Conservation (phyloP, 2,797 vertebrate genomes). For the Malurus splendens region DNA sequence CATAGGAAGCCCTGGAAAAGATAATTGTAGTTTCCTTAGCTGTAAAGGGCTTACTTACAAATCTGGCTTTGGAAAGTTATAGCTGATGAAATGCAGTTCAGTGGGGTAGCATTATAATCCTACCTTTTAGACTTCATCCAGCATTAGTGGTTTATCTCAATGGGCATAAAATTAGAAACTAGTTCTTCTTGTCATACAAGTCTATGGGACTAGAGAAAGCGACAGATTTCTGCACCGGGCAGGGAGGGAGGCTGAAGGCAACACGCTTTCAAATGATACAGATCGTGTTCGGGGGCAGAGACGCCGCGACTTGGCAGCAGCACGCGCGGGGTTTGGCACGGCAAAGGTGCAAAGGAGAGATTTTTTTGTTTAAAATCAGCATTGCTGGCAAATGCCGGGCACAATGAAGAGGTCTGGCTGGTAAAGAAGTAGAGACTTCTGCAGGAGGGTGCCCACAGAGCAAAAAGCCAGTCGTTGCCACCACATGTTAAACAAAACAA, state of each 20-base stretch:
- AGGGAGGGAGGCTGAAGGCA: constrained; percentile 44
- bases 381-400: background rate
- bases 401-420: background rate
- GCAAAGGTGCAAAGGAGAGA: constrained; percentile 27
- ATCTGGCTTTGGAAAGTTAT: constrained; percentile 81
- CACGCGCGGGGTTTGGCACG: background rate
- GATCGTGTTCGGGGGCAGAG: constrained; percentile 37
- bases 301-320: constrained; percentile 11
- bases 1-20: constrained; percentile 79
- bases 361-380: background rate
- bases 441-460: constrained; percentile 10
- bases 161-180: constrained; percentile 81
- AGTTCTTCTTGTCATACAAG: constrained; percentile 78
- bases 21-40: constrained; percentile 79
- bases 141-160: constrained; percentile 79
- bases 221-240: constrained; percentile 51
- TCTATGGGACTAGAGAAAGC: constrained; percentile 60
- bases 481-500: background rate
- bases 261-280: constrained; percentile 40
- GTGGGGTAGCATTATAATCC: constrained; percentile 77
- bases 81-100: constrained; percentile 79
- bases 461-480: background rate
- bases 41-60: constrained; percentile 81
- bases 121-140: constrained; percentile 78
- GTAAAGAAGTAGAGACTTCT: background rate